Percentiles rank a stretch among this genome's conserved stretches.
These are phyloP conservation scores for Macropodus opercularis DNA, from an alignment of 2,797 vertebrate species.

Conservation along the genomic window DNA sequence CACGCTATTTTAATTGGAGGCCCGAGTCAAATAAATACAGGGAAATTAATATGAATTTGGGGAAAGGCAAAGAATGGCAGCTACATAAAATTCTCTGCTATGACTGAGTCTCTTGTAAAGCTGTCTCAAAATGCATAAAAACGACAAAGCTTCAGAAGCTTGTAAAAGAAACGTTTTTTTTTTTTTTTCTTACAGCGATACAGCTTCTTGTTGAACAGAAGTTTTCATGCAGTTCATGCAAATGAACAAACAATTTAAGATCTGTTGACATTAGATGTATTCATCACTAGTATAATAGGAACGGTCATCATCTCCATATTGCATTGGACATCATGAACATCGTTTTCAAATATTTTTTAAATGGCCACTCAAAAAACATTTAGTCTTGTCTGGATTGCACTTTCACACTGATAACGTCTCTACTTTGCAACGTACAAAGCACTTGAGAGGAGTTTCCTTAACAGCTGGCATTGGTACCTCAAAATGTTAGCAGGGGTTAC, in stretches of 20 bases:
- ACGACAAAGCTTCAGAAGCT: conserved; percentile 90
- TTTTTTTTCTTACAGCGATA: conserved; percentile 81
- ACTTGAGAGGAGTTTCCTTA: conserved; percentile 79
- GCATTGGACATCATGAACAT: conserved; percentile 69
- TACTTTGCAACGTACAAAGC: conserved; percentile 85
- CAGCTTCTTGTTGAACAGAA: conserved; percentile 84
- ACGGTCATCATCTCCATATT: conserved; percentile 75
- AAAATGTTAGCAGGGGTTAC: conserved; percentile 73
- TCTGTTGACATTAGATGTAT: conserved; percentile 77
- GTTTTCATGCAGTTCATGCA: conserved; percentile 98
- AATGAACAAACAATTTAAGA: conserved; percentile 84
- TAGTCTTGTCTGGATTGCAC: conserved; percentile 68
- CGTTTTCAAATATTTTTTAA: conserved; percentile 36
- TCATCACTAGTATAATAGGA: conserved; percentile 77
- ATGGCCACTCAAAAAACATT: conserved; percentile 57
- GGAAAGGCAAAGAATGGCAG: conserved; percentile 88
- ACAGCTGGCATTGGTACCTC: conserved; percentile 74
- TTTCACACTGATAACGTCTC: conserved; percentile 78
- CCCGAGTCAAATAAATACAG: conserved; percentile 74
- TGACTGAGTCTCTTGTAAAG: conserved; percentile 88
- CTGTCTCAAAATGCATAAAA: conserved; percentile 91
- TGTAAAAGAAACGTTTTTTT: conserved; percentile 86
- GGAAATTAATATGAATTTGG: conserved; percentile 75
- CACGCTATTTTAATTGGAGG: conserved; percentile 53
- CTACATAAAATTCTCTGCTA: conserved; percentile 88